phyloP scores from a whole-genome alignment of 2,888 invertebrate species.

The Oscheius sp. region DNA sequence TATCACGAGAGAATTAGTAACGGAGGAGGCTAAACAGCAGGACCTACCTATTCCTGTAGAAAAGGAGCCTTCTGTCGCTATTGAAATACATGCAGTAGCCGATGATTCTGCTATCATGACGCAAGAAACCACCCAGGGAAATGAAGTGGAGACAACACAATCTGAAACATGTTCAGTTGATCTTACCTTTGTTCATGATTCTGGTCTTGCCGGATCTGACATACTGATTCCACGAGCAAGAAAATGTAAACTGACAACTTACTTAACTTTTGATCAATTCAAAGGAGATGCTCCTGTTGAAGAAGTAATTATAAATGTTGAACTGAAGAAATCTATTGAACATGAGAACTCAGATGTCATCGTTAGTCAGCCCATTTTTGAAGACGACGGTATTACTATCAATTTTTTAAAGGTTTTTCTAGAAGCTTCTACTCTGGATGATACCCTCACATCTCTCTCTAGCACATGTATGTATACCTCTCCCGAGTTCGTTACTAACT shows the following conservation, averaged over 20 bases:
- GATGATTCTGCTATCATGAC: not conserved
- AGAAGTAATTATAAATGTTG: conserved; percentile 36
- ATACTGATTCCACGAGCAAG: conserved; percentile 20
- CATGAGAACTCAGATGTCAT: conserved; percentile 45
- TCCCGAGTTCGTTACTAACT: conserved; percentile 48
- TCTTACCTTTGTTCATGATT: conserved; percentile 17
- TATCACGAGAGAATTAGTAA: not conserved
- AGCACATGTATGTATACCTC: conserved; percentile 53
- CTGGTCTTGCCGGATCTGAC: conserved; percentile 19
- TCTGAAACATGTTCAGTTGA: conserved; percentile 15
- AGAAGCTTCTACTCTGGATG: conserved; percentile 61
- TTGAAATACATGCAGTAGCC: not conserved
- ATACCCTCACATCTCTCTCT: conserved; percentile 54
- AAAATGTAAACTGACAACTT: conserved; percentile 28
- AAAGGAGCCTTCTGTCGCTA: not conserved
- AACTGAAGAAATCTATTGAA: conserved; percentile 36
- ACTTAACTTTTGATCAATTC: conserved; percentile 22
- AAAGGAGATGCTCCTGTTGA: conserved; percentile 16
- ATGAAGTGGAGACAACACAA: not conserved
- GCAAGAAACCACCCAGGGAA: not conserved
- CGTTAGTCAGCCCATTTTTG: conserved; percentile 43
- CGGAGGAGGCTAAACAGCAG: not conserved
- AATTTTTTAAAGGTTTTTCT: conserved; percentile 19
- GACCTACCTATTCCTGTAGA: not conserved
- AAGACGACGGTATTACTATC: conserved; percentile 46